These are phyloP conservation scores for Danio choprae DNA, from an alignment of 2,797 vertebrate genomes.

Conservation along the genomic window DNA sequence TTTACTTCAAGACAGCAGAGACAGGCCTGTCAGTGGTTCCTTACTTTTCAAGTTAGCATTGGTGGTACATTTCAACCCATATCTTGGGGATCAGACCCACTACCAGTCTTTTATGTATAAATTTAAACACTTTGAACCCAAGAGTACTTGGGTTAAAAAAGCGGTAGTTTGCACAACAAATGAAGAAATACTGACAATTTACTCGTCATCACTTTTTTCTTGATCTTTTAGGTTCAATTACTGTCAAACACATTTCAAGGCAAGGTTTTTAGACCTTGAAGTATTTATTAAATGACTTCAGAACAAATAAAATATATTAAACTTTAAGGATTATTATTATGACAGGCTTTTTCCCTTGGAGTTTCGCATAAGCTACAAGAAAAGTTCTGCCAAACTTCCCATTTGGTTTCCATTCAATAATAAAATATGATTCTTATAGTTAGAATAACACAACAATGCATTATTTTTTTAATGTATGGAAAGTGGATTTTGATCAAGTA, in stretches of 20 bases:
- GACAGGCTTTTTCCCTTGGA: too few species aligned
- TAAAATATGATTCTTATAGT: neutral
- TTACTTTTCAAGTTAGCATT: neutral
- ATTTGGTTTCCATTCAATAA: too few species aligned
- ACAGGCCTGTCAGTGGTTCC: neutral
- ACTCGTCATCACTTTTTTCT: neutral
- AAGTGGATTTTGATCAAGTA: neutral
- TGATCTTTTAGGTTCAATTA: neutral
- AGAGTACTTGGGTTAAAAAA: conserved; percentile 5
- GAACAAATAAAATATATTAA: neutral
- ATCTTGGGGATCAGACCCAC: conserved; percentile 2
- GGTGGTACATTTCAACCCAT: neutral
- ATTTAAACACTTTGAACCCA: neutral
- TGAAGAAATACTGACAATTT: neutral
- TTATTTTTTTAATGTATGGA: neutral
- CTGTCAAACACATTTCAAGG: neutral
- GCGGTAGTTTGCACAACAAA: neutral
- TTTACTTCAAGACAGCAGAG: conserved; percentile 32
- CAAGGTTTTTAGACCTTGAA: neutral
- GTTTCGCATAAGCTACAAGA: neutral
- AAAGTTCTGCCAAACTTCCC: neutral
- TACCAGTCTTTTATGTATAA: neutral
- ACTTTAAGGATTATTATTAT: too few species aligned
- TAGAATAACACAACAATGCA: neutral
- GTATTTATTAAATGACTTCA: neutral